Percentiles rank a stretch among this genome's conserved stretches.
These are phyloP conservation scores for Acronicta psi DNA, from an alignment of 2,888 invertebrate species.

Conservation along the genomic window DNA sequence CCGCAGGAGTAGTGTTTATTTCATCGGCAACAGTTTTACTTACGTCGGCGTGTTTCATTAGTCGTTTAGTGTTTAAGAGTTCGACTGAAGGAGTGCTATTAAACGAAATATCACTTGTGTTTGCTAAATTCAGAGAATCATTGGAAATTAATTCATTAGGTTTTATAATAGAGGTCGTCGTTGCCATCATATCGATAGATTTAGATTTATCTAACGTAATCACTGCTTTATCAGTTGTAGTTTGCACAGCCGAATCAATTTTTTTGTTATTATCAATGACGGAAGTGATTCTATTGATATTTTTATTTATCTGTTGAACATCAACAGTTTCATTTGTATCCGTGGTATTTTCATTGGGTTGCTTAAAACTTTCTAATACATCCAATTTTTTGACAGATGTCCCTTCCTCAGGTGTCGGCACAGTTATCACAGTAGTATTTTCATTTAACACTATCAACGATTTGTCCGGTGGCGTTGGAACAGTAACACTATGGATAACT, in stretches of 20 bases:
- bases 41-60: not conserved
- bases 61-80: not conserved
- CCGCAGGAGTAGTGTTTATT: conserved; percentile 7
- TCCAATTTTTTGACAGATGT: conserved; percentile 10
- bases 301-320: conserved; percentile 8
- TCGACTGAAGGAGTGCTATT: not conserved
- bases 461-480: conserved; percentile 9
- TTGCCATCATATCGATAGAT: conserved; percentile 13
- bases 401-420: conserved; percentile 16
- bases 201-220: conserved; percentile 12
- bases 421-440: conserved; percentile 14
- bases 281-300: conserved; percentile 10
- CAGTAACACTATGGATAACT: conserved; percentile 28
- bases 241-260: conserved; percentile 4
- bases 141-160: conserved; percentile 24
- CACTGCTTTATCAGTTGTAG: conserved; percentile 4
- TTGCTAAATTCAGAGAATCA: conserved; percentile 2
- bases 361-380: conserved; percentile 8
- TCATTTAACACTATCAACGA: conserved; percentile 8
- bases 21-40: not conserved
- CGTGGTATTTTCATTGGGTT: conserved; percentile 3
- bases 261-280: not conserved
- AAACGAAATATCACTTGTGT: not conserved
- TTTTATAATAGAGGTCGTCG: conserved; percentile 17
- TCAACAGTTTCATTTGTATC: conserved; percentile 1